phyloP scores from a whole-genome alignment of 2,888 invertebrate species.

The Gastracanthus pulcherrimus region DNA sequence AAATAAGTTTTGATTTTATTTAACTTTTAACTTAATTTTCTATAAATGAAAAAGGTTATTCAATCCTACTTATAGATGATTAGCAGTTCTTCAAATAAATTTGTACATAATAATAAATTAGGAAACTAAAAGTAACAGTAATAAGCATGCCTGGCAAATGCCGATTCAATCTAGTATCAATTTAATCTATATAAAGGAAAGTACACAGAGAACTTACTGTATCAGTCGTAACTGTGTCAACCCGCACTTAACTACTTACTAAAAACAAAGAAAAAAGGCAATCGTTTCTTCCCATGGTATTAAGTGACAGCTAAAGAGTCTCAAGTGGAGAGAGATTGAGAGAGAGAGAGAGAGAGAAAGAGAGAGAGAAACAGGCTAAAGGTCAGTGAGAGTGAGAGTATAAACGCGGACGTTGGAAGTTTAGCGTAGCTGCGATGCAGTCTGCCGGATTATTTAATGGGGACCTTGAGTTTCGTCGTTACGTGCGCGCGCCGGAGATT shows the following conservation, averaged over 20 bases:
- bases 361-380: background rate
- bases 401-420: background rate
- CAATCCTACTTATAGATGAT: too few species aligned
- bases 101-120: too few species aligned
- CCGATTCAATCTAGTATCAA: too few species aligned
- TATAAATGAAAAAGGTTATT: too few species aligned
- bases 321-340: background rate
- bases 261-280: background rate
- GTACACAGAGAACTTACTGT: too few species aligned
- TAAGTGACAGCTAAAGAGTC: background rate
- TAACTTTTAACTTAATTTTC: too few species aligned
- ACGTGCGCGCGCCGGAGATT: conserved; percentile 32
- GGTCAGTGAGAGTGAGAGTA: background rate
- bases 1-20: too few species aligned
- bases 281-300: background rate
- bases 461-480: conserved; percentile 36
- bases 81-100: too few species aligned
- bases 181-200: background rate
- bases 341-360: background rate
- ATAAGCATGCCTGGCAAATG: too few species aligned
- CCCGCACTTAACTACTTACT: background rate
- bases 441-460: conserved; percentile 27
- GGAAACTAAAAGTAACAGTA: too few species aligned
- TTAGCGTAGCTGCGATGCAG: conserved; percentile 7
- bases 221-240: conserved; percentile 3